Base-by-base conservation (phyloP, 2,113 vertebrate species). In the Mus musculus region DNA sequence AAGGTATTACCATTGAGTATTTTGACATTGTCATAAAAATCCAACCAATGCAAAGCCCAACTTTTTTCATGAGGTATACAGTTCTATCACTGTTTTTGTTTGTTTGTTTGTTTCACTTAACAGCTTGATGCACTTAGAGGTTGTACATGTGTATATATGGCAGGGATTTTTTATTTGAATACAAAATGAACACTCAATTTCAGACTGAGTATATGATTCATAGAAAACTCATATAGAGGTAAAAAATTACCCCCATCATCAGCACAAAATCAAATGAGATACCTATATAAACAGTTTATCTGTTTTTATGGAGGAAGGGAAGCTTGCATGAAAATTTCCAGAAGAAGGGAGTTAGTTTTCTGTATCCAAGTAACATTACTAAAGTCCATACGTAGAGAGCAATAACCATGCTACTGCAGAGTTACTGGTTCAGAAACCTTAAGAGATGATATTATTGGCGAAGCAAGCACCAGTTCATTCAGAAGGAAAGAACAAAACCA, bases 401-500 rank as follows among this genome's bases (percentile, higher is more conserved):
- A 71, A 56, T 88, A 52, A 17, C 69, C 36, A 54, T 30, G 20
- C 17, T 81, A 72, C 39, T 52, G 13, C 7, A 90, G 22, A 89
- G 77, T 52, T 76, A 82, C 71, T 49, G 77, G 59, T 10, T 94
- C 59, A 93, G 2, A 24, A 87, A 92, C 67, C 30, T 61, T 89
- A 90, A 92, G 73, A 54, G 91, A 88, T 61, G 88, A 77, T 7
- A 33, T 65, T n/a, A 90, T 80, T 28, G 76, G 33, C 54, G 73
- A 92, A 91, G 6, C 16, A 93, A 91, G 19, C 5, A 56, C 26
- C 67, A 59, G 7, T 16, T 77, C 36, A 61, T 75, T 73, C 71
- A 78, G 93, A 91, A 89, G 42, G 17, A 89, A 96, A 94, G 24
- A 88, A 65, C 13, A 92, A 95, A 39, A 22, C 17, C 71, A 95